Evolutionary conservation across 2,797 vertebrate species (phyloP).

Genomic region (Siniperca undulata): DNA sequence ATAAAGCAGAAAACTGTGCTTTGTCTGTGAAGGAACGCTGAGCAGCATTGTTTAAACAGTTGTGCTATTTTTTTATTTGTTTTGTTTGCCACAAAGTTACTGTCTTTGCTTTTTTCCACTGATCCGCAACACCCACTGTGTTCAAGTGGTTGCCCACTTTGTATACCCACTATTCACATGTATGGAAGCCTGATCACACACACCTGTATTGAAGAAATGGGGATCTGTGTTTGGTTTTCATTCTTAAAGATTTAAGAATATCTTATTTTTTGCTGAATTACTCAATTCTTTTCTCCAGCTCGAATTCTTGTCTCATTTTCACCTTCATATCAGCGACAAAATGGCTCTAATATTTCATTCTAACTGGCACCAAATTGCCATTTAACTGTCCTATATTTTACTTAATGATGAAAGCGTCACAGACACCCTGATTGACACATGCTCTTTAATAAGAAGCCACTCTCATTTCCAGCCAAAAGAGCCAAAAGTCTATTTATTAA

Average conservation of each 20-base stretch:
- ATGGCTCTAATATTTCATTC: conserved; percentile 9
- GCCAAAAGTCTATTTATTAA: conserved; percentile 38
- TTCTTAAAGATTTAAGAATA: not conserved
- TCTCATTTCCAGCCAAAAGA: conserved; percentile 21
- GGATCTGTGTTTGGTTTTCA: not conserved
- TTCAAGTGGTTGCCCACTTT: not conserved
- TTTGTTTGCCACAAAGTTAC: conserved; percentile 4
- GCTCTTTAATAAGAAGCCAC: conserved; percentile 21
- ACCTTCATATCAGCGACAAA: not conserved
- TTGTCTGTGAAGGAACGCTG: conserved; percentile 16
- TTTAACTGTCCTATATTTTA: conserved; percentile 42
- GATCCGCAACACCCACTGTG: conserved; percentile 12
- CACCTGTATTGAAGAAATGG: not conserved
- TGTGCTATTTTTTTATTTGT: not conserved
- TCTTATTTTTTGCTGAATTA: not conserved
- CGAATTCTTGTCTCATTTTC: conserved; percentile 7
- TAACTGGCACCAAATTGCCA: conserved; percentile 22
- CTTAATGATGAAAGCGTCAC: conserved; percentile 15
- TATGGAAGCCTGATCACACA: not conserved
- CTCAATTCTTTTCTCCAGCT: not conserved
- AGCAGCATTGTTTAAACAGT: conserved; percentile 15
- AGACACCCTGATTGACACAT: conserved; percentile 31
- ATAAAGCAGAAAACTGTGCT: conserved; percentile 14
- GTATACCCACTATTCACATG: not conserved
- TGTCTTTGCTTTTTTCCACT: not conserved